These are phyloP conservation scores for Dreissena polymorpha DNA, from an alignment of 1,140 invertebrate species.

Conservation along the genomic window DNA sequence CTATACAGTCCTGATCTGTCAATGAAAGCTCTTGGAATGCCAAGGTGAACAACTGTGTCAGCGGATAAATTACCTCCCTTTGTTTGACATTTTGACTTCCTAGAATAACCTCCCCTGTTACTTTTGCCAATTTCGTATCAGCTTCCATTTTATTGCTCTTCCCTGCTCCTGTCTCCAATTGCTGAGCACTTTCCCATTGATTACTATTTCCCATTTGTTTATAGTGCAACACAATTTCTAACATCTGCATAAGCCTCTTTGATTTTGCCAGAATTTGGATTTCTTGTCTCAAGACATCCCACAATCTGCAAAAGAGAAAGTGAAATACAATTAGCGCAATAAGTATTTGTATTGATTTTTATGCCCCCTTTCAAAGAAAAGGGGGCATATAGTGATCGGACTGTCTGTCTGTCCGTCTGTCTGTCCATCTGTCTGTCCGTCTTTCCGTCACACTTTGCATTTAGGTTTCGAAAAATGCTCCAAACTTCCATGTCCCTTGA, in stretches of 20 bases:
- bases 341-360: too few relatives aligned
- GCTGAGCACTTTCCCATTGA: neutral
- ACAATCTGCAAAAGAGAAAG: neutral
- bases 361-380: too few relatives aligned
- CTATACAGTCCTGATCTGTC: conserved; percentile 21
- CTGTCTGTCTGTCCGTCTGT: too few relatives aligned
- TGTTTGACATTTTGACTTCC: neutral
- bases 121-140: neutral
- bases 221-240: neutral
- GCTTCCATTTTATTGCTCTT: conserved; percentile 5
- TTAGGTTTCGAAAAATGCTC: too few relatives aligned
- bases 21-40: conserved; percentile 36
- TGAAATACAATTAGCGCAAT: too few relatives aligned
- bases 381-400: too few relatives aligned
- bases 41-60: neutral
- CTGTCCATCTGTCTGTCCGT: too few relatives aligned
- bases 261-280: neutral
- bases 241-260: neutral
- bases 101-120: neutral
- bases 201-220: neutral
- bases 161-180: neutral
- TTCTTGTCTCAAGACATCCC: neutral
- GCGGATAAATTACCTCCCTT: neutral
- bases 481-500: too few relatives aligned
- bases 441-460: too few relatives aligned